Conservation (phyloP, 2,888 invertebrate species). For the Epicampocera succincta region DNA sequence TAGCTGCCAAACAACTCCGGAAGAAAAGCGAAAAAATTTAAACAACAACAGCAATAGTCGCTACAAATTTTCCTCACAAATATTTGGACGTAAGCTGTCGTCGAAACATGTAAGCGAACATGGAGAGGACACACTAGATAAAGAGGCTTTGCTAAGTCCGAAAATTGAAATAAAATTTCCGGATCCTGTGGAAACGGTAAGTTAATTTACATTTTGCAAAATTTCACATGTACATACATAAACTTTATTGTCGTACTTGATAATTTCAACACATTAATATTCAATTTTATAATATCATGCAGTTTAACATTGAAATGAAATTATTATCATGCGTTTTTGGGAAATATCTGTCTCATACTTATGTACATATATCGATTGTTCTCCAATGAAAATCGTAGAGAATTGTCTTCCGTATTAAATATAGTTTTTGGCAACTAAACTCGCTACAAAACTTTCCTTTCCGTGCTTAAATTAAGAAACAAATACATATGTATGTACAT, state of each 20-base stretch:
- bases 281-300: too few relatives aligned
- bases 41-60: conserved; percentile 61
- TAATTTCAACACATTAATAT: too few relatives aligned
- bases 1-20: conserved; percentile 65
- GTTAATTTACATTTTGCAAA: conserved; percentile 8
- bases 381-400: too few relatives aligned
- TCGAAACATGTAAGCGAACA: conserved; percentile 69
- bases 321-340: too few relatives aligned
- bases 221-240: neutral
- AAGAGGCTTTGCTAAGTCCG: conserved; percentile 73
- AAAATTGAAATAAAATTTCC: conserved; percentile 72
- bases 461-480: too few relatives aligned
- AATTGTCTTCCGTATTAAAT: too few relatives aligned
- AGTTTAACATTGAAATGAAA: too few relatives aligned
- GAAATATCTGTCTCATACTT: too few relatives aligned
- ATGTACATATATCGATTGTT: too few relatives aligned
- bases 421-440: too few relatives aligned
- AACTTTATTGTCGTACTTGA: neutral
- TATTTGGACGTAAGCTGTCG: conserved; percentile 68
- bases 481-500: too few relatives aligned
- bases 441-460: too few relatives aligned
- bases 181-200: conserved; percentile 74
- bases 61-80: conserved; percentile 70
- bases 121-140: conserved; percentile 73
- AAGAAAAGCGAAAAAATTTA: conserved; percentile 62